Percentiles rank a stretch among this genome's conserved stretches.
phyloP scores from a whole-genome alignment of 1,140 invertebrate species.

The Sitophilus oryzae region DNA sequence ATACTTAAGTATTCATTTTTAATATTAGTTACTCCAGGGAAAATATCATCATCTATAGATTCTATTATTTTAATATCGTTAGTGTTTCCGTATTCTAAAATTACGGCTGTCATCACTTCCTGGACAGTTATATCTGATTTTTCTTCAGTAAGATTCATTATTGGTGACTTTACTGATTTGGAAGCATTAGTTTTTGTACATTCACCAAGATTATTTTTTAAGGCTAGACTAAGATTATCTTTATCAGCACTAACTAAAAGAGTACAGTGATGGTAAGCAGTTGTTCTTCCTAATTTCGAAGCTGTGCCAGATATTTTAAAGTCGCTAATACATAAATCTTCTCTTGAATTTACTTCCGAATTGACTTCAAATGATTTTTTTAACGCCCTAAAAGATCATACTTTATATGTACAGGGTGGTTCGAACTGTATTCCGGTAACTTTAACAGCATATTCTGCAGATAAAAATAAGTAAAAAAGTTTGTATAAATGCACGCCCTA shows the following conservation, averaged over 20 bases:
- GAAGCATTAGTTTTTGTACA: conserved; percentile 74
- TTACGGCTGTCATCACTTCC: conserved; percentile 62
- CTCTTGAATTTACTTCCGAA: conserved; percentile 65
- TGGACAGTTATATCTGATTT: conserved; percentile 63
- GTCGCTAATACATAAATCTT: conserved; percentile 52
- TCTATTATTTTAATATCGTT: conserved; percentile 76
- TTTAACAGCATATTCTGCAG: too few species aligned
- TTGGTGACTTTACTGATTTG: conserved; percentile 66
- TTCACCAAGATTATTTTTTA: conserved; percentile 8
- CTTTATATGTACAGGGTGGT: too few species aligned
- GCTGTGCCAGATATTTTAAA: conserved; percentile 79
- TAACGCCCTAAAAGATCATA: conserved; percentile 54
- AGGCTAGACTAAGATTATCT: conserved; percentile 61
- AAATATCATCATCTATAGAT: conserved; percentile 61
- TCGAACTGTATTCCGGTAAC: too few species aligned
- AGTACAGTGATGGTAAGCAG: conserved; percentile 93
- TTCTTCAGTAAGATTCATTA: conserved; percentile 70
- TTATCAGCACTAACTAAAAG: conserved; percentile 80
- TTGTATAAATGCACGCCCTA: too few species aligned
- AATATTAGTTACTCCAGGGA: conserved; percentile 59
- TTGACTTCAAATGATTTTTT: conserved; percentile 71
- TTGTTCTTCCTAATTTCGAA: conserved; percentile 75
- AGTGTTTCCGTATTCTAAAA: conserved; percentile 66
- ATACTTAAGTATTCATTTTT: conserved; percentile 64
- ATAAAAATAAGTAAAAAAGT: too few species aligned